Evolutionary conservation across 2,888 invertebrate species (phyloP), one percentile per base, ranked within the genome.

Genomic region (Achlya flavicornis): DNA sequence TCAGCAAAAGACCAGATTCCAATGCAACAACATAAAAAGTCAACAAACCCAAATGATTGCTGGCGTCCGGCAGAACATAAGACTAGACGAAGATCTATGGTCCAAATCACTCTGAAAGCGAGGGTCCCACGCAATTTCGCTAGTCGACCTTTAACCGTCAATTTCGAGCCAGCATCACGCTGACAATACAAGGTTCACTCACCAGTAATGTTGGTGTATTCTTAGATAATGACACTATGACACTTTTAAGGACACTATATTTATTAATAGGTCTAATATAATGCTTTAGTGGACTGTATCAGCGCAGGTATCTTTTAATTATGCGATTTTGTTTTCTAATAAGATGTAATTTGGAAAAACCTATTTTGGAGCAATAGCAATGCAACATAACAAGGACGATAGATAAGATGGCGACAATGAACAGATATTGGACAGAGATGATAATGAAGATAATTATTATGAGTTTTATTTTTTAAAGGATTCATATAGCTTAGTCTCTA

Each of bases 161-260:
- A 62, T 62, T 64, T 63, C 46, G 43, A 46, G 46, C n/a, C 46
- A 46, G 26, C 46, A n/a, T 46, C n/a, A 46, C n/a, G 46, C n/a
- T 46, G 46, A 2, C 46, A n/a, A n/a, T n/a, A n/a, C n/a, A n/a
- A n/a, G 46, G 46, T 46, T 46, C 46, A 46, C 6, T 46, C 46
- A 46, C 46, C n/a, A 5, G n/a, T n/a, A 7, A 3, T 41, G 41
- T 46, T 46, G 46, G n/a, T 46, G n/a, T 46, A n/a, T n/a, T 46
- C 3, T 43, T 46, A 46, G n/a, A 3, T 46, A 5, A 6, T n/a
- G 46, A 7, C n/a, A n/a, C 46, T 46, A 10, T n/a, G n/a, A n/a
- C 46, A 14, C 4, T 5, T 46, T n/a, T n/a, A 10, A 41, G 41
- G 7, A 35, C 35, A 35, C 35, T 35, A 3, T 0, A 35, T 35